Base-by-base conservation (phyloP, 2,113 vertebrate genomes). In the Callocephalon fimbriatum region DNA sequence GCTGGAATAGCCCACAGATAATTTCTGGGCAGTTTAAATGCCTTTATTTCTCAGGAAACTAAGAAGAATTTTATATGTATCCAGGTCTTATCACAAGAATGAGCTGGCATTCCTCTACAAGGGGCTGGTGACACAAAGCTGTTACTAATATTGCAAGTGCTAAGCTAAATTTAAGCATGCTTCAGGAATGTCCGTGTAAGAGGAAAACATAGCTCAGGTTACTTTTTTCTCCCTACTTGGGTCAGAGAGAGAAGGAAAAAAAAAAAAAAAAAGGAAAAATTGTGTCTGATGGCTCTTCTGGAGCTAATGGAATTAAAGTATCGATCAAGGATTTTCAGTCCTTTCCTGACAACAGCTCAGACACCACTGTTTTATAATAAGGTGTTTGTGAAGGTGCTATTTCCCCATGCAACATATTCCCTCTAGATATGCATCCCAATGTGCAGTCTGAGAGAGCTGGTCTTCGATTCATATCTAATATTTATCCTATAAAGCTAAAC, bases 191-290 rank as follows among this genome's bases (percentile, higher is more conserved):
- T 7, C 20, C 75, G 35, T 4, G 2, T 51, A 91, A 75, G 48
- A 93, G 21, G 2, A 88, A 90, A 88, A 59, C 3, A 23, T 27
- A 40, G 27, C 35, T 87, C n/a, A 65, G 10, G 27, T 48, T 76
- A 20, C 19, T 73, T 32, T 88, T 93, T 86, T 82, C 5, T 25
- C 38, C 20, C 48, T 82, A 4, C 10, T 9, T 67, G 27, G 22
- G 10, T 3, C 9, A 48, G 16, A 17, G 15, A 12, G 7, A 7
- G 4, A 58, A 58, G 1, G 2, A 0, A 1, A 1, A 13, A 29
- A 29, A 32, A 40, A 40, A 12, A 38, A 38, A 3, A 12, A 1
- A 20, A 10, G 16, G 0, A 44, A 1, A 68, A 27, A 70, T 11
- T 4, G 3, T 56, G 12, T 53, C 37, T 72, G 37, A 20, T 70